Conservation (phyloP, 2,797 vertebrate genomes). For the Neosilurus hyrtlii region DNA sequence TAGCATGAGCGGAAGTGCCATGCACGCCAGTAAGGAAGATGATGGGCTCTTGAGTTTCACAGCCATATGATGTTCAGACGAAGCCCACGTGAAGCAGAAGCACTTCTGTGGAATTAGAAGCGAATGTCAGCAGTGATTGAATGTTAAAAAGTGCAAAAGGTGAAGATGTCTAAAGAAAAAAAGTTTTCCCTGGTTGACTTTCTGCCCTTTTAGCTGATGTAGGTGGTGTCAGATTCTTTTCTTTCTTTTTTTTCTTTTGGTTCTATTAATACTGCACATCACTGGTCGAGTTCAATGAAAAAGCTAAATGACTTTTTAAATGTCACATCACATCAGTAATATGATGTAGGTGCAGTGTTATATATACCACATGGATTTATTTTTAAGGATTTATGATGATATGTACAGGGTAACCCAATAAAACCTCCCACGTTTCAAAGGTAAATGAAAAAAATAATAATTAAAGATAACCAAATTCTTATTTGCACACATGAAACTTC, state of each 20-base stretch:
- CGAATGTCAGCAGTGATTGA: not conserved
- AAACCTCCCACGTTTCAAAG: too few species aligned
- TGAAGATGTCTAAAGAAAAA: not conserved
- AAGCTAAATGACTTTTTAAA: constrained; percentile 1
- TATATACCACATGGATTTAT: not conserved
- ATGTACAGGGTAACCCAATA: not conserved
- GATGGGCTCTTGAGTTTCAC: constrained; percentile 24
- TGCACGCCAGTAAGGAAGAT: not conserved
- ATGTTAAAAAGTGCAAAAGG: not conserved
- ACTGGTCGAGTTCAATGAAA: not conserved
- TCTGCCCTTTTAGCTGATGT: not conserved
- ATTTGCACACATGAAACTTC: too few species aligned
- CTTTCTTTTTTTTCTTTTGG: not conserved
- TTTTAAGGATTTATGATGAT: not conserved
- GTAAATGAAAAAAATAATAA: too few species aligned
- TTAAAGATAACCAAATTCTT: too few species aligned
- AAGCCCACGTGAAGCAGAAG: constrained; percentile 29
- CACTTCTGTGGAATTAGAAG: constrained; percentile 32
- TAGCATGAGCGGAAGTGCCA: constrained; percentile 1
- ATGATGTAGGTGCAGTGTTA: not conserved
- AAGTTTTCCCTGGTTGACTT: not conserved
- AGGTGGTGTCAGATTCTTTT: not conserved
- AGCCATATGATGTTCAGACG: constrained; percentile 33
- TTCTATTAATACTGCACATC: not conserved
- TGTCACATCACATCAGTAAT: not conserved